Evolutionary conservation across 2,888 invertebrate species (phyloP).

Genomic region (Tubulanus polymorphus): DNA sequence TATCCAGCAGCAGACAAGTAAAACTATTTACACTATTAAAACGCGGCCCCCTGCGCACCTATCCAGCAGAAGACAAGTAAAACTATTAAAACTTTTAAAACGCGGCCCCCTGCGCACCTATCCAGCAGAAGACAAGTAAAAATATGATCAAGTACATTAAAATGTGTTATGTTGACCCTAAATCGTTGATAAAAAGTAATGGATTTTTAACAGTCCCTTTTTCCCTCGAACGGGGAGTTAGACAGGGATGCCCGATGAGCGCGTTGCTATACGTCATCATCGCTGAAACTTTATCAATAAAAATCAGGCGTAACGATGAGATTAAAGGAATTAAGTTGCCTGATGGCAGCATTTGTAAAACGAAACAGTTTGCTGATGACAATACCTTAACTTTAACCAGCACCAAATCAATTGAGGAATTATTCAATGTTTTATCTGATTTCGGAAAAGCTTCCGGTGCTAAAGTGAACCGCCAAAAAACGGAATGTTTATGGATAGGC

Average conservation of each 20-base stretch:
- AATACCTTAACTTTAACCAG: neutral
- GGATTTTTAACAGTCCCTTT: conserved; percentile 4
- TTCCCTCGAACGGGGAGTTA: conserved; percentile 4
- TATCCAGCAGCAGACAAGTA: too few relatives aligned
- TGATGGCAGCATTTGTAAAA: conserved; percentile 4
- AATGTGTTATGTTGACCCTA: conserved; percentile 18
- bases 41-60: too few relatives aligned
- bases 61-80: too few relatives aligned
- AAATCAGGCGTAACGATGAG: conserved; percentile 2
- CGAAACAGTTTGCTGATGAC: conserved; percentile 13
- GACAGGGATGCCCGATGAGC: conserved; percentile 11
- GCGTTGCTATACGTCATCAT: conserved; percentile 5
- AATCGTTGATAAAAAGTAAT: conserved; percentile 4
- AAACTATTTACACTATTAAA: too few relatives aligned
- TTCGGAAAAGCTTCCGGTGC: conserved; percentile 4
- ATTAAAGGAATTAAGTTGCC: conserved; percentile 15
- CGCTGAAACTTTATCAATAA: conserved; percentile 7
- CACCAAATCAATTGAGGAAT: neutral
- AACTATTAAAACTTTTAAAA: too few relatives aligned
- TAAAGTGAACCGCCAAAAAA: conserved; percentile 5
- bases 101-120: too few relatives aligned
- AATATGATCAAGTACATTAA: conserved; percentile 21
- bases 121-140: too few relatives aligned
- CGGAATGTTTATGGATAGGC: too few relatives aligned
- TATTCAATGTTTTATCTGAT: neutral